Conservation (phyloP, 2,797 vertebrate genomes). For the Peromyscus eremicus region DNA sequence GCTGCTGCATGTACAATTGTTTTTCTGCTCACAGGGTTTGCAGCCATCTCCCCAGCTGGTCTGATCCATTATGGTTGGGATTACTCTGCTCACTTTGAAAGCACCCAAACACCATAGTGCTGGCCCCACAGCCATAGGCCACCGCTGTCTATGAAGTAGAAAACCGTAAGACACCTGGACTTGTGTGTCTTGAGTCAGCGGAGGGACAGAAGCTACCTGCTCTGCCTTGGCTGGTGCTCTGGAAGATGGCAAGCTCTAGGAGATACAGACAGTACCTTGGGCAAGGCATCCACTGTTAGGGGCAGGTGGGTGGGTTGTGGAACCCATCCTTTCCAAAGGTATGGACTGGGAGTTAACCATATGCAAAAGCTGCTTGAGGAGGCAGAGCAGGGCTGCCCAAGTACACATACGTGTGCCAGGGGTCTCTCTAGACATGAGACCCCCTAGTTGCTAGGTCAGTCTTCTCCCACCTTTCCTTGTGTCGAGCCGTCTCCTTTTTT, state of each 20-base stretch:
- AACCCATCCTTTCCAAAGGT: background rate
- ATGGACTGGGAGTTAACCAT: background rate
- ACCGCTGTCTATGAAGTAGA: background rate
- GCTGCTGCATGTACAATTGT: background rate
- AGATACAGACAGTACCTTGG: background rate
- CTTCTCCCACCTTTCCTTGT: background rate
- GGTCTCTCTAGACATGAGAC: background rate
- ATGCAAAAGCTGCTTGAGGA: background rate
- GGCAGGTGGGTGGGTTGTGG: too few relatives aligned
- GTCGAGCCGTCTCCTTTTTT: background rate
- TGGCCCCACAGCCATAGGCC: background rate
- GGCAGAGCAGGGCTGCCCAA: background rate
- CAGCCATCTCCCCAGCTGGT: background rate
- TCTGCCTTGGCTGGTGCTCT: too few relatives aligned
- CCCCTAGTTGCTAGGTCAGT: background rate
- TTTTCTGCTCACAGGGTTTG: background rate
- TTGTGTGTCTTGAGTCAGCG: background rate
- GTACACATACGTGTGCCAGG: too few relatives aligned
- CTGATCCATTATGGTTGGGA: background rate
- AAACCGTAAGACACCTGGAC: background rate
- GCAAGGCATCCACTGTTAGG: too few relatives aligned
- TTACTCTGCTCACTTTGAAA: constrained; percentile 4
- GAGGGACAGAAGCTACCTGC: background rate
- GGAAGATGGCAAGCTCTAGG: background rate
- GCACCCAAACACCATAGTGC: background rate